Evolutionary conservation across 2,888 invertebrate species (phyloP).

Genomic region (Yponomeuta plumbellus): DNA sequence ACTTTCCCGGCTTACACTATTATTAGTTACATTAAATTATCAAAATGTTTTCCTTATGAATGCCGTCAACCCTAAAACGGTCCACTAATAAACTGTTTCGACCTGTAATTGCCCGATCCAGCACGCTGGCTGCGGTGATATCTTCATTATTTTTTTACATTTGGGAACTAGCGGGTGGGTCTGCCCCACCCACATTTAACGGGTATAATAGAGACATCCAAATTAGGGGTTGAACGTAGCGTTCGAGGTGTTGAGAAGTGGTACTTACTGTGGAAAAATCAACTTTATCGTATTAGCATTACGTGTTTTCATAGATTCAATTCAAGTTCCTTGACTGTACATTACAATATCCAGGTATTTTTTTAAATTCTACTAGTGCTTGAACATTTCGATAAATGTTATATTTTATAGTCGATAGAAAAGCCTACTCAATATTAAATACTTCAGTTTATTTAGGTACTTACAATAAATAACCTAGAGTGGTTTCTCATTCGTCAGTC

Average conservation of each 20-base stretch:
- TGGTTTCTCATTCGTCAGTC: no score
- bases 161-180: conserved; percentile 29
- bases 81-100: background rate
- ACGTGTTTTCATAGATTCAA: background rate
- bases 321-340: no score
- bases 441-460: no score
- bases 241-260: conserved; percentile 28
- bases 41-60: background rate
- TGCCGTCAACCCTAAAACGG: background rate
- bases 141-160: conserved; percentile 56
- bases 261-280: background rate
- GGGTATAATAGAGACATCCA: conserved; percentile 54
- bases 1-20: background rate
- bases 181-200: conserved; percentile 50
- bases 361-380: background rate
- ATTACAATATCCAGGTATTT: background rate
- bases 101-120: conserved; percentile 18
- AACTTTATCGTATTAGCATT: background rate
- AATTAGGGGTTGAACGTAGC: conserved; percentile 47
- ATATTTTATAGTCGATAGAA: background rate
- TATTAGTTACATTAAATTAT: no score
- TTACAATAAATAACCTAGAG: no score
- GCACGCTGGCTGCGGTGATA: conserved; percentile 28
- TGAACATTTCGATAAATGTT: background rate
- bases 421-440: background rate